Evolutionary conservation across 1,140 invertebrate genomes (phyloP), one percentile per base, ranked within the genome.

Genomic region (Lysiphlebus fabarum): DNA sequence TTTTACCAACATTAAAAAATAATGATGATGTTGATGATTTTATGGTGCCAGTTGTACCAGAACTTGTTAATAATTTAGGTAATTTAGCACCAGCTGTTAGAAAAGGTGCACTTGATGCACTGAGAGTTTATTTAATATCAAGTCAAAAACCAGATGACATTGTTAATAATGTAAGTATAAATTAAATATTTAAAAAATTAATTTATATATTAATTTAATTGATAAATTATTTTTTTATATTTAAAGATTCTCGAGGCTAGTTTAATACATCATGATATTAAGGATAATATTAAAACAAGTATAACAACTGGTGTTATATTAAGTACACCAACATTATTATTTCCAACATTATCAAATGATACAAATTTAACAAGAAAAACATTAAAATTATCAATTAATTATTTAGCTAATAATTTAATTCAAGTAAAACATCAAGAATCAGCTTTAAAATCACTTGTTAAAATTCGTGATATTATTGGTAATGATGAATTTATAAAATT

Each of bases 81-180:
- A 88, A 91, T 68, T 76, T 83, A 12, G 88, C 87, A 0, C 89
- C 89, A 0, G 88, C 89, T 0, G 87, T 92, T 3, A 80, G 89
- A 10, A 90, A 90, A 71, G 87, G 86, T 7, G 86, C 87, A 5
- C 69, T 89, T 2, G 88, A 90, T 65, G 84, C 86, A 3, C 68
- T 90, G 2, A 81, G 86, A 53, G 83, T 86, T 8, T 89, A 88
- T 67, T 77, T 89, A 11, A 73, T 82, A 2, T 82, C 86, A 65
- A 86, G 85, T 8, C 62, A 64, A 0, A 69, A 79, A 12, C 67
- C 60, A 2, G 73, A 77, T 14, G 65, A 64, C 14, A 67, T 69
- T 7, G 67, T 76, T 5, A 69, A 66, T 61, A 69, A 65, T 53
- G 64, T 65, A 53, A 63, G 64, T 56, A 38, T 53, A 50, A 50